phyloP scores from a whole-genome alignment of 2,113 vertebrate species.

The Caracal caracal region DNA sequence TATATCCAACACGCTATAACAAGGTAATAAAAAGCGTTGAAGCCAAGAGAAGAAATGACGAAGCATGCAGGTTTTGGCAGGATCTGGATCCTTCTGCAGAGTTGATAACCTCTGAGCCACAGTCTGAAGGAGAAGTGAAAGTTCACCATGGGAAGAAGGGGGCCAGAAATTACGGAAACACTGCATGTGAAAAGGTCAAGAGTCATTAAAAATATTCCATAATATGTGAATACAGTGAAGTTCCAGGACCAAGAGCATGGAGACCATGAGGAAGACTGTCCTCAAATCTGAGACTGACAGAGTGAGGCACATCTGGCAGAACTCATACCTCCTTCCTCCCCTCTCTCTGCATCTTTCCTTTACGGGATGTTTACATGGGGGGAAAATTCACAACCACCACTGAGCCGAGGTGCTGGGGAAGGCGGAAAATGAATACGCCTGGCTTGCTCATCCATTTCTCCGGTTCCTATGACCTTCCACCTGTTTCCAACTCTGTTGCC shows the following conservation, averaged over 20 bases:
- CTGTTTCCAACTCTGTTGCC: background rate
- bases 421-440: background rate
- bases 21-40: background rate
- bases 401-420: background rate
- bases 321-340: background rate
- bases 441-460: background rate
- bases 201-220: background rate
- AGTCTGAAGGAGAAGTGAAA: background rate
- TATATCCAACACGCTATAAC: background rate
- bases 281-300: background rate
- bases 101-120: background rate
- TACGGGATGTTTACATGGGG: background rate
- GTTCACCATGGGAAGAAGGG: background rate
- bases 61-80: background rate
- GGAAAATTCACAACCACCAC: background rate
- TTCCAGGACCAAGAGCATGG: background rate
- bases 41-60: background rate
- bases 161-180: background rate
- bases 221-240: background rate
- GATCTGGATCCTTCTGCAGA: background rate
- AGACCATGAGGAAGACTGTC: background rate
- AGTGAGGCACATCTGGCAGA: background rate
- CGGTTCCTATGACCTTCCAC: background rate
- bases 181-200: background rate
- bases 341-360: background rate